Conservation (phyloP, 1,140 invertebrate species). For the Drosophila sucinea region DNA sequence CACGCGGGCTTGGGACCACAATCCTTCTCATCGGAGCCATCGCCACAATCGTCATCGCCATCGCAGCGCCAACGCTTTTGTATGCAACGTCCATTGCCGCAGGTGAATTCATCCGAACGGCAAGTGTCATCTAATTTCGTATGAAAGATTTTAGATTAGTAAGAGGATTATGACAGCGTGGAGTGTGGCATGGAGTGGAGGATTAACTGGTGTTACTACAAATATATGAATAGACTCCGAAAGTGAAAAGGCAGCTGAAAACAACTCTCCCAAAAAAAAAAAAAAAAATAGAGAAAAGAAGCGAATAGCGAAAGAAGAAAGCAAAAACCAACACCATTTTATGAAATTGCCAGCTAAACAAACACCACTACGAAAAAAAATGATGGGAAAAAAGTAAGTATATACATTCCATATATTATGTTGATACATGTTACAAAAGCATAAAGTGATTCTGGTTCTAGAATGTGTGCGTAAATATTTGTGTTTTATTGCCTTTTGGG, state of each 20-base stretch:
- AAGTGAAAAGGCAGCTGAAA: constrained; percentile 23
- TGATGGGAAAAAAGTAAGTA: constrained; percentile 4
- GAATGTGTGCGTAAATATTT: constrained; percentile 66
- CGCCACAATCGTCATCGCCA: constrained; percentile 92
- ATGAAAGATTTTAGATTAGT: constrained; percentile 21
- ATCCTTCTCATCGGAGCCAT: constrained; percentile 90
- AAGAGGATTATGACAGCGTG: not conserved
- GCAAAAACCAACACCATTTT: constrained; percentile 67
- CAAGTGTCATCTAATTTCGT: constrained; percentile 89
- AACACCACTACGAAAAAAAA: constrained; percentile 30
- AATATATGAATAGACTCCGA: constrained; percentile 18
- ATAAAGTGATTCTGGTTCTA: constrained; percentile 43
- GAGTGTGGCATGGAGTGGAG: constrained; percentile 19
- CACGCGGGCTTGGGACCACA: constrained; percentile 89
- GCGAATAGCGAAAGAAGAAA: constrained; percentile 36
- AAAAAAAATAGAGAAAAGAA: constrained; percentile 34
- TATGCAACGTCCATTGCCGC: constrained; percentile 94
- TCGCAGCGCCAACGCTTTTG: constrained; percentile 94
- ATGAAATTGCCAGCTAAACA: constrained; percentile 52
- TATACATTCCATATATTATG: constrained; percentile 10
- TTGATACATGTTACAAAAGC: constrained; percentile 44
- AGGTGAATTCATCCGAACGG: constrained; percentile 94
- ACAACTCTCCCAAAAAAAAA: constrained; percentile 19
- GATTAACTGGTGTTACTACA: constrained; percentile 31
- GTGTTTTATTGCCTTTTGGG: constrained; percentile 52